Percentiles rank a stretch among this genome's conserved stretches.
These are phyloP conservation scores for Calliscelio sp. DNA, from an alignment of 2,888 invertebrate species.

Conservation along the genomic window DNA sequence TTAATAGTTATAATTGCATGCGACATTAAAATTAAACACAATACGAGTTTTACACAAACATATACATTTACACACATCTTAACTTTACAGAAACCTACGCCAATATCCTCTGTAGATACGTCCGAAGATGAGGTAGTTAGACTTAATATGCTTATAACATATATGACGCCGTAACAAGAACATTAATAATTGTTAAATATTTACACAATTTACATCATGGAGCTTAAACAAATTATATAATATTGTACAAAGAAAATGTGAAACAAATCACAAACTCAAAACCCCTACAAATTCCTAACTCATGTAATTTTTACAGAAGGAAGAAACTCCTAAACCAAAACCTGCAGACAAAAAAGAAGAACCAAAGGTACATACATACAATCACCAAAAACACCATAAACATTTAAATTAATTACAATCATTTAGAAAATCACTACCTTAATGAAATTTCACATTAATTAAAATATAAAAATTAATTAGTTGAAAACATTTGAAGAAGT, in stretches of 20 bases:
- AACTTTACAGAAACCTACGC: not conserved
- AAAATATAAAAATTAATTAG: not conserved
- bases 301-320: conserved; percentile 32
- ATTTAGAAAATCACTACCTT: no score
- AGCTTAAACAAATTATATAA: not conserved
- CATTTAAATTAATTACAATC: no score
- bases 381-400: no score
- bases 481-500: no score
- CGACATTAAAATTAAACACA: no score
- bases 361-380: conserved; percentile 44
- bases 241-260: no score
- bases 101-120: not conserved
- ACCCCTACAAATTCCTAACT: not conserved
- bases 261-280: not conserved
- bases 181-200: no score
- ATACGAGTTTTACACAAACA: no score
- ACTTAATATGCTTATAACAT: not conserved
- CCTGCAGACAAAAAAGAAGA: conserved; percentile 23
- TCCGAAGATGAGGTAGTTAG: not conserved
- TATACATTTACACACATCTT: not conserved
- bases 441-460: no score
- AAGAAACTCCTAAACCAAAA: conserved; percentile 33
- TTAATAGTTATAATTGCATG: no score
- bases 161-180: not conserved
- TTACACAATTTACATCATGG: no score